phyloP scores from a whole-genome alignment of 2,113 vertebrate genomes.

The Dicaeum eximium region DNA sequence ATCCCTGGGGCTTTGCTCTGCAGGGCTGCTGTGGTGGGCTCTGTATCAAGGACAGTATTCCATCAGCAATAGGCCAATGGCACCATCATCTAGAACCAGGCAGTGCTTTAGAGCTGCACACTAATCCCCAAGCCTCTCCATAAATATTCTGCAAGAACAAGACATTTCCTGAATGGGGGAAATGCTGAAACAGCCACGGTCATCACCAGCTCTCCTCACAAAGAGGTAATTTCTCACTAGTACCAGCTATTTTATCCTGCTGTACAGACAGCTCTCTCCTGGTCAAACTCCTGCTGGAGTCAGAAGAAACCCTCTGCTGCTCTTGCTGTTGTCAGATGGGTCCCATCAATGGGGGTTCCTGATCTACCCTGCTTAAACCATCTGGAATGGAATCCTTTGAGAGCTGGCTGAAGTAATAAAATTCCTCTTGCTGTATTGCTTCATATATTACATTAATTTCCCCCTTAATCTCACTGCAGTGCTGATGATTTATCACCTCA shows the following conservation, averaged over 20 bases:
- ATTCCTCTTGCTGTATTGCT: background rate
- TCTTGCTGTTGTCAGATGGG: background rate
- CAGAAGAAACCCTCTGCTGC: background rate
- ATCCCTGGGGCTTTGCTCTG: background rate
- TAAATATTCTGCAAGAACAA: background rate
- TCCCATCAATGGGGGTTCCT: background rate
- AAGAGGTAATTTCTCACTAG: background rate
- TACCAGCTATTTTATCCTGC: background rate
- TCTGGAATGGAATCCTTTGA: background rate
- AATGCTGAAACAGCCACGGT: background rate
- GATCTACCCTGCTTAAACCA: background rate
- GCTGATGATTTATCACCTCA: background rate
- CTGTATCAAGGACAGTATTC: background rate
- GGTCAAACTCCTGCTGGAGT: background rate
- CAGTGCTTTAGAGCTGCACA: background rate
- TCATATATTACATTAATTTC: background rate
- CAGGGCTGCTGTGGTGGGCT: fast-evolving
- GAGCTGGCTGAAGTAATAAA: background rate
- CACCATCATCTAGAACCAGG: background rate
- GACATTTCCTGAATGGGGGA: background rate
- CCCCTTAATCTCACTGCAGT: background rate
- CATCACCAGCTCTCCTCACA: background rate
- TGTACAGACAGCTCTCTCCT: background rate
- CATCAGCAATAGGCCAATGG: background rate
- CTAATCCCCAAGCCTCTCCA: background rate